These are phyloP conservation scores for Leptopilina boulardi DNA, from an alignment of 1,140 invertebrate species.

Conservation along the genomic window DNA sequence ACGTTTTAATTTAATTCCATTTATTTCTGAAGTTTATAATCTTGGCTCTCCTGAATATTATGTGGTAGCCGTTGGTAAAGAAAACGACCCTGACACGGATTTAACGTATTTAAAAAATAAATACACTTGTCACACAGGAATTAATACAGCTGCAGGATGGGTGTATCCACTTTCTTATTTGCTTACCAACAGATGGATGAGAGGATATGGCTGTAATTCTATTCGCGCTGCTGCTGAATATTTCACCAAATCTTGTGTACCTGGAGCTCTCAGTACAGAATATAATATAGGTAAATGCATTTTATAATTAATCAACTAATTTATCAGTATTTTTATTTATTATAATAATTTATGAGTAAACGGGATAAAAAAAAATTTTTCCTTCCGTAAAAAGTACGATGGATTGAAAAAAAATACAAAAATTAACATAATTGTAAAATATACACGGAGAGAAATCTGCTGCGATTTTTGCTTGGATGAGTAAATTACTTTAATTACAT, in stretches of 20 bases:
- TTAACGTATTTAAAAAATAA: constrained; percentile 92
- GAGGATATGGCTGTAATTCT: constrained; percentile 93
- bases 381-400: too few species aligned
- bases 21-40: constrained; percentile 94
- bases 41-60: constrained; percentile 91
- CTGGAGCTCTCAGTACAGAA: constrained; percentile 90
- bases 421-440: too few species aligned
- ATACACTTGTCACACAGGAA: constrained; percentile 93
- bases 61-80: constrained; percentile 94
- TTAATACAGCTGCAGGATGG: constrained; percentile 96
- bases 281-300: constrained; percentile 80
- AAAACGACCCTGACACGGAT: constrained; percentile 90
- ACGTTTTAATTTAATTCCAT: constrained; percentile 87
- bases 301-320: constrained; percentile 1
- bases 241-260: constrained; percentile 93
- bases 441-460: too few species aligned
- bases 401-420: too few species aligned
- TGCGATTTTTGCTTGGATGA: too few species aligned
- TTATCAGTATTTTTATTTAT: not conserved
- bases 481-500: too few species aligned
- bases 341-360: too few species aligned
- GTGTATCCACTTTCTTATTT: constrained; percentile 95
- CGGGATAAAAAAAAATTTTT: too few species aligned
- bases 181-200: constrained; percentile 94
- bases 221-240: constrained; percentile 93